These are phyloP conservation scores for Crossocerus cetratus DNA, from an alignment of 2,888 invertebrate genomes.

Conservation along the genomic window DNA sequence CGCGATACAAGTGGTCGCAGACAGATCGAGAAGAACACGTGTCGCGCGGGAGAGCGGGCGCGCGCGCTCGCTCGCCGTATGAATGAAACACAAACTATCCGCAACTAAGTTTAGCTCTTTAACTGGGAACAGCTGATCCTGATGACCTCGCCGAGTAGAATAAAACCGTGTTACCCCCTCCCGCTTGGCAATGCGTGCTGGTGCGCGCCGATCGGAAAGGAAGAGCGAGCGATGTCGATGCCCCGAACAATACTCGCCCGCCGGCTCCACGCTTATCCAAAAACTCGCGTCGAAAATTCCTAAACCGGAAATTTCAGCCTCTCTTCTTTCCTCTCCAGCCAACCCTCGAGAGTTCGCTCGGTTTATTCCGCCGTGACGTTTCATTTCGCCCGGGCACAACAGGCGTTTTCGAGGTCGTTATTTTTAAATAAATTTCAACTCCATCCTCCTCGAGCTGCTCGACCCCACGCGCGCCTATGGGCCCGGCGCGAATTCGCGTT, in stretches of 20 bases:
- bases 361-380: too few species aligned
- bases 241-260: slow-evolving; percentile 38
- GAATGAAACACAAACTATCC: slow-evolving; percentile 52
- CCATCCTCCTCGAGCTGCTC: not conserved
- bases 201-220: slow-evolving; percentile 31
- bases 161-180: slow-evolving; percentile 34
- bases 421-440: not conserved
- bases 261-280: too few species aligned
- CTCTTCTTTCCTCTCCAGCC: too few species aligned
- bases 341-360: too few species aligned
- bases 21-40: slow-evolving; percentile 25
- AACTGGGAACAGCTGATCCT: slow-evolving; percentile 48
- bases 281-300: too few species aligned
- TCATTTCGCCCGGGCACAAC: too few species aligned
- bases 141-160: slow-evolving; percentile 47
- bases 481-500: not conserved
- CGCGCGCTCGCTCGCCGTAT: slow-evolving; percentile 14
- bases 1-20: not conserved
- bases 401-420: not conserved
- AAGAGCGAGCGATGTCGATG: slow-evolving; percentile 37
- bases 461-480: not conserved
- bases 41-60: slow-evolving; percentile 25
- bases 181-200: slow-evolving; percentile 10
- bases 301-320: too few species aligned
- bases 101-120: slow-evolving; percentile 49